Evolutionary conservation across 2,888 invertebrate species (phyloP), one percentile per base, ranked within the genome.

Genomic region (Serripes groenlandicus): DNA sequence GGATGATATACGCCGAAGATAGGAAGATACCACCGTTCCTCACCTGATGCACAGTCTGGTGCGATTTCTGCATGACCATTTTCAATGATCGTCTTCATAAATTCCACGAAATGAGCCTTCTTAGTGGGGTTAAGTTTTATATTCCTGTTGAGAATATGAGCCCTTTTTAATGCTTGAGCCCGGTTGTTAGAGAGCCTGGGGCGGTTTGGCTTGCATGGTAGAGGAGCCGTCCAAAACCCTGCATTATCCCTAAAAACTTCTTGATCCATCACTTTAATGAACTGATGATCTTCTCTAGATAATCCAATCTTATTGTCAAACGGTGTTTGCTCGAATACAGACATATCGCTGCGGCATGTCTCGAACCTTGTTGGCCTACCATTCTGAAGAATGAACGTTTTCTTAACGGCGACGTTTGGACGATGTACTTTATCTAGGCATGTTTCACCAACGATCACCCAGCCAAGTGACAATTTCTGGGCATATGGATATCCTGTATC

Each of bases 141-240:
- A 42, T 18, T 42, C 18, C 18, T 9, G 18, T 42, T 18, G 9
- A 15, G 42, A 15, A 42, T 42, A 9, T 42, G 42, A 15, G 42
- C 42, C 18, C 42, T 42, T 15, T 18, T 9, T 18, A 9, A 42
- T 15, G 42, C 42, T 18, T 42, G 42, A 15, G 42, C 9, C 18
- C 42, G 9, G 18, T 42, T 42, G 18, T 42, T 42, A 15, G 42
- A 18, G 18, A 42, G 9, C 18, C 9, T 18, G 9, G 9, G 42
- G 18, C 9, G 42, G 18, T 9, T 15, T 18, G 9, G 42, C 72
- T 64, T 42, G 56, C 66, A 75, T 18, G 42, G 42, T 15, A 83
- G 54, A 30, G 80, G 80, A n/a, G 80, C 76, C n/a, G 26, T 42
- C 83, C 80, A 83, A 32, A 37, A 66, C 21, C 83, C 83, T 32